Percentiles rank a stretch among this genome's conserved stretches.
Conservation (phyloP, 2,888 invertebrate genomes). For the Coelopa pilipes region DNA sequence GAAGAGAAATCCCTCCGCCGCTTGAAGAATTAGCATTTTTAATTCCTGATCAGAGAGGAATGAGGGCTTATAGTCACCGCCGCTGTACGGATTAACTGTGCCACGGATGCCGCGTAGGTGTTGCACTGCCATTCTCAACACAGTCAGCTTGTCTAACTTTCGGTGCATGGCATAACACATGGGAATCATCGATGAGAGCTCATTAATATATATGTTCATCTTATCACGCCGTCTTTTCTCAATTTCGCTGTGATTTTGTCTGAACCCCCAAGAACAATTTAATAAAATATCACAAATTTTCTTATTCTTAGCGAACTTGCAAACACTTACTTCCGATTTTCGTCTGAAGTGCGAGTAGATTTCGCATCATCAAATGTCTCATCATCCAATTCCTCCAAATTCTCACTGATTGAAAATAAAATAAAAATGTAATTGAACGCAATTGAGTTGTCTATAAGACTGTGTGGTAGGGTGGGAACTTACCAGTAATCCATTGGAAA, state of each 20-base stretch:
- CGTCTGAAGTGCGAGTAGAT: conserved; percentile 75
- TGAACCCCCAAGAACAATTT: conserved; percentile 57
- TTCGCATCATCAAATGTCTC: conserved; percentile 77
- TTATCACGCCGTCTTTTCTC: conserved; percentile 94
- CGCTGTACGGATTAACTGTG: conserved; percentile 78
- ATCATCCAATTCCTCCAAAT: conserved; percentile 71
- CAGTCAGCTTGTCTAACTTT: conserved; percentile 92
- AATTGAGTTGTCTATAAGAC: too few relatives aligned
- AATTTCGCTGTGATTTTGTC: conserved; percentile 96
- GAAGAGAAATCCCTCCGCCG: conserved; percentile 90
- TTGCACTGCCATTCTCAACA: conserved; percentile 91
- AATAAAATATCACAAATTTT: not conserved
- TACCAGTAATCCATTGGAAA: conserved; percentile 31
- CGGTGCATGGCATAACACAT: conserved; percentile 94
- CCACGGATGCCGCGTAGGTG: conserved; percentile 84
- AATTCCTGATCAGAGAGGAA: conserved; percentile 89
- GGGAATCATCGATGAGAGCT: conserved; percentile 89
- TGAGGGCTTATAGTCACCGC: conserved; percentile 81
- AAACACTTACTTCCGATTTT: conserved; percentile 74
- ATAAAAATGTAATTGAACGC: too few relatives aligned
- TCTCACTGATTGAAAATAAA: conserved; percentile 49
- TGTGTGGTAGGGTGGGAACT: not conserved
- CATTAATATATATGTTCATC: conserved; percentile 95
- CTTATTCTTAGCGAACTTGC: not conserved
- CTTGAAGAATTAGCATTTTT: conserved; percentile 85